phyloP scores from a whole-genome alignment of 2,113 vertebrate species.

The Sebastes schlegelii region DNA sequence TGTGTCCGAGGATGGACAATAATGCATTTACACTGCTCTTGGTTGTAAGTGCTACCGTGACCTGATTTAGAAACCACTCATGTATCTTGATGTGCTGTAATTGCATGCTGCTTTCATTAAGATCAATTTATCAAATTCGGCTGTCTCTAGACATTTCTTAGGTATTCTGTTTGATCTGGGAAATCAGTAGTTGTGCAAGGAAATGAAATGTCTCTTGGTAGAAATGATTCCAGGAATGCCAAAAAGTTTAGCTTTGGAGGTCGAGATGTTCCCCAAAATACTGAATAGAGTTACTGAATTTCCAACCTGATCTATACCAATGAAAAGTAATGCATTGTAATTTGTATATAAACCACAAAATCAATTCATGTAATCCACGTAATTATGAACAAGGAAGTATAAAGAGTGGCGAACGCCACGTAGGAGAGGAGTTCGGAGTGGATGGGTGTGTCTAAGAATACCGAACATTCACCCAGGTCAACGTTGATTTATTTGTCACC shows the following conservation, averaged over 20 bases:
- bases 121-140: conserved; percentile 54
- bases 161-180: conserved; percentile 56
- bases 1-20: background rate
- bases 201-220: conserved; percentile 47
- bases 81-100: conserved; percentile 28
- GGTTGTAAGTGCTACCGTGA: conserved; percentile 18
- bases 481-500: no score
- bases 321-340: no score
- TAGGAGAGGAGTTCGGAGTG: no score
- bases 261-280: background rate
- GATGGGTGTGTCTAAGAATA: no score
- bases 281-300: background rate
- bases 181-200: conserved; percentile 26
- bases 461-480: no score
- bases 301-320: no score
- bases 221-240: conserved; percentile 33
- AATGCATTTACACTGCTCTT: conserved; percentile 20
- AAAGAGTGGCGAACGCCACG: no score
- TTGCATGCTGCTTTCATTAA: conserved; percentile 57
- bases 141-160: conserved; percentile 30
- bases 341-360: no score
- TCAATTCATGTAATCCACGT: no score
- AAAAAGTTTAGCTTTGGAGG: background rate
- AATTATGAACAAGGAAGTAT: no score
- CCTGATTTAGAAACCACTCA: conserved; percentile 33